phyloP scores from a whole-genome alignment of 2,888 invertebrate genomes.

The Sphecodes monilicornis region DNA sequence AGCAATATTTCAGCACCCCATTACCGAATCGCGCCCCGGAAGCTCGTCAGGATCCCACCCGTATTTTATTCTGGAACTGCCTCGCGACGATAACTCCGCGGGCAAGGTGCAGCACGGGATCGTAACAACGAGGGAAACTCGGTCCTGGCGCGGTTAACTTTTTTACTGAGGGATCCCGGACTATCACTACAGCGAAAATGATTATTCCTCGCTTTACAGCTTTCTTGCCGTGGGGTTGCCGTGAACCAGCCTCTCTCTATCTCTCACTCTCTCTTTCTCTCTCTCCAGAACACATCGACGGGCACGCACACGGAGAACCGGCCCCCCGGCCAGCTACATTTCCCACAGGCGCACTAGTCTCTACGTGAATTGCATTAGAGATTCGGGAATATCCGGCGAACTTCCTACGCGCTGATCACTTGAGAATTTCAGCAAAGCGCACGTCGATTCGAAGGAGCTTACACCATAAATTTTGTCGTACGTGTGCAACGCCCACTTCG shows the following conservation, averaged over 20 bases:
- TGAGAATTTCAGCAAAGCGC: slow-evolving; percentile 74
- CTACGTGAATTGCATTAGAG: slow-evolving; percentile 75
- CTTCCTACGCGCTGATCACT: slow-evolving; percentile 75
- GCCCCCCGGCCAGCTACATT: slow-evolving; percentile 60
- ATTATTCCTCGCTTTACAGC: slow-evolving; percentile 71
- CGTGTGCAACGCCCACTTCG: slow-evolving; percentile 67
- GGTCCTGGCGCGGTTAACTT: slow-evolving; percentile 62
- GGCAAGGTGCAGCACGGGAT: slow-evolving; percentile 52
- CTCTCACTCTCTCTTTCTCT: not conserved
- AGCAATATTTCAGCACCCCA: slow-evolving; percentile 53
- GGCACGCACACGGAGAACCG: not conserved
- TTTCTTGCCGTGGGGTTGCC: slow-evolving; percentile 57
- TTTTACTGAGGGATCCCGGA: slow-evolving; percentile 55
- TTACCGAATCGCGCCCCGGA: slow-evolving; percentile 45
- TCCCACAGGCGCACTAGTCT: slow-evolving; percentile 74
- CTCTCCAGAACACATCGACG: not conserved
- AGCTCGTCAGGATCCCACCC: slow-evolving; percentile 48
- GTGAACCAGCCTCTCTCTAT: not conserved
- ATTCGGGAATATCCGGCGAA: slow-evolving; percentile 74
- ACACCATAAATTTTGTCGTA: slow-evolving; percentile 72
- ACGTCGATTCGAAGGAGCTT: slow-evolving; percentile 74
- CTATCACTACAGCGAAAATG: slow-evolving; percentile 65
- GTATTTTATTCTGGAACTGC: slow-evolving; percentile 66
- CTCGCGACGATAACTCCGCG: slow-evolving; percentile 58
- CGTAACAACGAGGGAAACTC: slow-evolving; percentile 63